Evolutionary conservation across 2,888 invertebrate genomes (phyloP).

Genomic region (Cotesia congregata): DNA sequence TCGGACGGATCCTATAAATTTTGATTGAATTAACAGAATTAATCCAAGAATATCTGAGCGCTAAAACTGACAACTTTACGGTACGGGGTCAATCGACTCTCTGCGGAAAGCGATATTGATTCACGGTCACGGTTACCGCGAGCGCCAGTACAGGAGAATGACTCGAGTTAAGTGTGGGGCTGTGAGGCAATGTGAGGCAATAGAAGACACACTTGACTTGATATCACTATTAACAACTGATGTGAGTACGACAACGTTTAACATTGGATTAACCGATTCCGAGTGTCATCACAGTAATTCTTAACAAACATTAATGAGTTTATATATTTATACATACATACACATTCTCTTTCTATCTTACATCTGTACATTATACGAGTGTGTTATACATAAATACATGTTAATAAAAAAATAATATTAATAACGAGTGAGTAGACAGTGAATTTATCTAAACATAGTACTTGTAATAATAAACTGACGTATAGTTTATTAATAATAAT

Average conservation of each 20-base stretch:
- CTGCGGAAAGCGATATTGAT: conserved; percentile 37
- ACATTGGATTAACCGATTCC: not conserved
- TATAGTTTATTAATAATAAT: conserved; percentile 68
- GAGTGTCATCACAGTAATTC: not conserved
- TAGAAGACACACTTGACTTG: conserved; percentile 9
- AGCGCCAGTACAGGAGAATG: conserved; percentile 23
- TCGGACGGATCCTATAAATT: not conserved
- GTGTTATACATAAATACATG: not conserved
- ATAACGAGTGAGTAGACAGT: conserved; percentile 5
- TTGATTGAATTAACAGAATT: not conserved
- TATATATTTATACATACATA: not conserved
- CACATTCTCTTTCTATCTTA: not conserved
- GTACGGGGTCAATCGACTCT: conserved; percentile 37
- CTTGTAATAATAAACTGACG: conserved; percentile 60
- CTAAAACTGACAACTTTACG: conserved; percentile 22
- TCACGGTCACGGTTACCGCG: conserved; percentile 43
- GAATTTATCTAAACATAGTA: conserved; percentile 47
- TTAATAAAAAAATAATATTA: not conserved
- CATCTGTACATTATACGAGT: too few relatives aligned
- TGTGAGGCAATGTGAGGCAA: not conserved
- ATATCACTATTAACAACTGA: conserved; percentile 1
- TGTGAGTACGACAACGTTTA: not conserved
- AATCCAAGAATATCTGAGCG: not conserved
- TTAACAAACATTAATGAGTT: not conserved
- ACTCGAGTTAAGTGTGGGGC: not conserved